Evolutionary conservation across 2,797 vertebrate species (phyloP).

Genomic region (Steatocranus sp.): DNA sequence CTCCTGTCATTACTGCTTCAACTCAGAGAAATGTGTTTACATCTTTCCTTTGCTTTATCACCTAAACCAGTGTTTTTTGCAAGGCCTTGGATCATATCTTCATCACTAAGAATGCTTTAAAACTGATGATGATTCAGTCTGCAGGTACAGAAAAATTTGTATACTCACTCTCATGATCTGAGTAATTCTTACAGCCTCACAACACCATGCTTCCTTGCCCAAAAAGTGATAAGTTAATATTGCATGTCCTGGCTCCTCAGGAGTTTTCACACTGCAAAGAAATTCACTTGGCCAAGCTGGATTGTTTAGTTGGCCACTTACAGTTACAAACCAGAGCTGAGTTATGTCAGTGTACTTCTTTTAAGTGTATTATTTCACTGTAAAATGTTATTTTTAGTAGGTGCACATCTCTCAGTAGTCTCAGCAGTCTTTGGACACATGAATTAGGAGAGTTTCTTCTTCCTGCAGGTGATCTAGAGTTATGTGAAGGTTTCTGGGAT

Average conservation of each 20-base stretch:
- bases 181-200: not conserved
- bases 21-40: not conserved
- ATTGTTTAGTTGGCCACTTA: not conserved
- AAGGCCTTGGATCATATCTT: not conserved
- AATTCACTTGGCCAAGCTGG: not conserved
- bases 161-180: not conserved
- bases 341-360: not conserved
- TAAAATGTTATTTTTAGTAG: not conserved
- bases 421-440: not conserved
- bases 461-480: not conserved
- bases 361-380: not conserved
- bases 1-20: not conserved
- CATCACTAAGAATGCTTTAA: not conserved
- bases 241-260: not conserved
- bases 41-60: not conserved
- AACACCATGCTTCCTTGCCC: not conserved
- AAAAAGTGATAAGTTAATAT: not conserved
- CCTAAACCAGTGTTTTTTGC: not conserved
- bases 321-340: not conserved
- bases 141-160: not conserved
- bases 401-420: not conserved
- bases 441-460: not conserved
- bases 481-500: not conserved
- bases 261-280: not conserved
- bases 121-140: not conserved